Percentiles rank a stretch among this genome's conserved stretches.
Evolutionary conservation across 2,113 vertebrate species (phyloP).

Genomic region (Noctilio leporinus): DNA sequence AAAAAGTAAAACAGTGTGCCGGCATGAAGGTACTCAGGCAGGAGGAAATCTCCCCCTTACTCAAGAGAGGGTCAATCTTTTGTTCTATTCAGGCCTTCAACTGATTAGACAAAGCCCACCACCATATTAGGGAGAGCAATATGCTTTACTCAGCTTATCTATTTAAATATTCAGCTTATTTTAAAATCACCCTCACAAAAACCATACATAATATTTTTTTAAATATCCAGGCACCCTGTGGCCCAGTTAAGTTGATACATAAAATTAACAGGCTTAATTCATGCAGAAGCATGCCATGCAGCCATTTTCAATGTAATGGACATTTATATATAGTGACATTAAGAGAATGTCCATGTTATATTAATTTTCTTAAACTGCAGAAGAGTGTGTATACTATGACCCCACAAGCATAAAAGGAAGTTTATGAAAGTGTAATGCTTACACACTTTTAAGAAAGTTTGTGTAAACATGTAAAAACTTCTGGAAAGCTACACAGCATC

Average conservation of each 20-base stretch:
- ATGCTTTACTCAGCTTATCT: background rate
- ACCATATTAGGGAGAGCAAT: background rate
- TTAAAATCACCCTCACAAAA: background rate
- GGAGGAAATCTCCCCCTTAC: background rate
- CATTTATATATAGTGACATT: background rate
- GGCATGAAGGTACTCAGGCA: background rate
- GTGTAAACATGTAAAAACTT: background rate
- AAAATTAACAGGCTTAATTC: background rate
- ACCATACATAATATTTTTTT: background rate
- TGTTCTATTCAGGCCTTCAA: background rate
- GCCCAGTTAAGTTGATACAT: background rate
- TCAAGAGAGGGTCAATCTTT: background rate
- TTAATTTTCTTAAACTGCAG: background rate
- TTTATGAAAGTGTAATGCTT: background rate
- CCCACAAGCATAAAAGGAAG: background rate
- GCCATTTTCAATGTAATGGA: background rate
- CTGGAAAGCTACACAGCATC: background rate
- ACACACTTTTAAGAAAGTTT: background rate
- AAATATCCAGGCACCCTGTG: background rate
- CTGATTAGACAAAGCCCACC: background rate
- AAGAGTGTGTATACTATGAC: background rate
- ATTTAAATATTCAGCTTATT: background rate
- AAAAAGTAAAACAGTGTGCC: background rate
- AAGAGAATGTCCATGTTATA: background rate
- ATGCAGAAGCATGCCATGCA: background rate